These are phyloP conservation scores for Ciona savignyi DNA, from an alignment of 23 tunicate genomes.

Conservation along the genomic window DNA sequence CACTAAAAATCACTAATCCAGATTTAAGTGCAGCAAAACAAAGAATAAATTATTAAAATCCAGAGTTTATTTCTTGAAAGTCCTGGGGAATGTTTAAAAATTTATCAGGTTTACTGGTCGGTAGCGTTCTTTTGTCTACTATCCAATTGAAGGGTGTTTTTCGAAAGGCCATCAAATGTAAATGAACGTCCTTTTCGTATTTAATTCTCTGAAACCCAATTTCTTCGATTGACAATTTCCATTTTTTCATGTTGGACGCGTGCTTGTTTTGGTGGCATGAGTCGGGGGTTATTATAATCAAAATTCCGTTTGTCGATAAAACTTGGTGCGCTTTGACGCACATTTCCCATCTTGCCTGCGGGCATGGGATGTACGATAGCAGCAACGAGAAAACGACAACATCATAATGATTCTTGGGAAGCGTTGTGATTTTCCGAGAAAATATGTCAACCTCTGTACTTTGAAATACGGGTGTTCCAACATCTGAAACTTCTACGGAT, in stretches of 20 bases:
- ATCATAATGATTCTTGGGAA: conserved; percentile 20
- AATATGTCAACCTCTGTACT: too few species aligned
- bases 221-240: conserved; percentile 44
- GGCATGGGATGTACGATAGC: conserved; percentile 56
- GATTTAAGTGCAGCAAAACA: too few species aligned
- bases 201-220: conserved; percentile 56
- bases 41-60: too few species aligned
- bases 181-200: conserved; percentile 43
- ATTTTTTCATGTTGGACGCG: too few species aligned
- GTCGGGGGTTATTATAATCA: conserved; percentile 62
- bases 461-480: too few species aligned
- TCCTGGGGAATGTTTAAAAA: conserved; percentile 36
- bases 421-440: too few species aligned
- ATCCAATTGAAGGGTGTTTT: conserved; percentile 42
- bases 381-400: conserved; percentile 63
- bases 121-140: conserved; percentile 35
- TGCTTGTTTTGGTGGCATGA: conserved; percentile 61
- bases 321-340: conserved; percentile 64
- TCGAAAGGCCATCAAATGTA: conserved; percentile 64
- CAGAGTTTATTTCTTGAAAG: too few species aligned
- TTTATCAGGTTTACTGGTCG: too few species aligned
- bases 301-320: conserved; percentile 24
- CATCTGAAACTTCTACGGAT: too few species aligned
- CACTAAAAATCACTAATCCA: too few species aligned
- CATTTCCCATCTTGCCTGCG: conserved; percentile 50